Conservation (phyloP, 2,888 invertebrate genomes). For the Cataglyphis rosenhaueri region DNA sequence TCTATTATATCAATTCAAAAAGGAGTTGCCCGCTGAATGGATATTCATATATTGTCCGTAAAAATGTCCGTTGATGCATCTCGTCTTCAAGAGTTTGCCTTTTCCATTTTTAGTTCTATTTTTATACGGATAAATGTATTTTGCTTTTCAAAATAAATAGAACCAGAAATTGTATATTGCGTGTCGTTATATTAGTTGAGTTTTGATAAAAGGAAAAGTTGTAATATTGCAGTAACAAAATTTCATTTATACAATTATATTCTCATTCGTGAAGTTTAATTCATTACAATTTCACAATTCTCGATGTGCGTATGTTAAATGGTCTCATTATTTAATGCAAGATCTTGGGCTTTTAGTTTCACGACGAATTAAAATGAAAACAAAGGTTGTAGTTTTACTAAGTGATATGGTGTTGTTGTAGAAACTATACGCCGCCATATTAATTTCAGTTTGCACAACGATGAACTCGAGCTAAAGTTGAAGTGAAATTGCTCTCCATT, state of each 20-base stretch:
- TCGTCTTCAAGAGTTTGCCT: not conserved
- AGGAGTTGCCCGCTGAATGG: not conserved
- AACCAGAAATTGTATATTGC: not conserved
- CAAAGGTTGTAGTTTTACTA: not conserved
- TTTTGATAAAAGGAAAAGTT: not conserved
- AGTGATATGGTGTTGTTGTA: not conserved
- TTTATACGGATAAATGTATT: constrained; percentile 2
- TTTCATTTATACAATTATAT: not conserved
- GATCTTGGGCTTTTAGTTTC: not conserved
- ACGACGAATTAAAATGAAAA: not conserved
- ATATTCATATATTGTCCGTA: not conserved
- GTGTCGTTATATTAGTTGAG: not conserved
- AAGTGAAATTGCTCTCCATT: not conserved
- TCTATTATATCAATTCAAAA: constrained; percentile 21
- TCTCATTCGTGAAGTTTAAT: not conserved
- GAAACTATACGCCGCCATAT: not conserved
- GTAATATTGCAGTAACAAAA: not conserved
- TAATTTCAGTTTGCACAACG: constrained; percentile 8
- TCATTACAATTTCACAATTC: not conserved
- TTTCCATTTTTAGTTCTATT: not conserved
- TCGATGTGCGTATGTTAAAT: not conserved
- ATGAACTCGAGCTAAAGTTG: not conserved
- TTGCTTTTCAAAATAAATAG: not conserved
- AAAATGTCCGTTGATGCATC: not conserved
- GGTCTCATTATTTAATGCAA: not conserved